Conservation (phyloP, 2,797 vertebrate genomes). For the Cossypha caffra region DNA sequence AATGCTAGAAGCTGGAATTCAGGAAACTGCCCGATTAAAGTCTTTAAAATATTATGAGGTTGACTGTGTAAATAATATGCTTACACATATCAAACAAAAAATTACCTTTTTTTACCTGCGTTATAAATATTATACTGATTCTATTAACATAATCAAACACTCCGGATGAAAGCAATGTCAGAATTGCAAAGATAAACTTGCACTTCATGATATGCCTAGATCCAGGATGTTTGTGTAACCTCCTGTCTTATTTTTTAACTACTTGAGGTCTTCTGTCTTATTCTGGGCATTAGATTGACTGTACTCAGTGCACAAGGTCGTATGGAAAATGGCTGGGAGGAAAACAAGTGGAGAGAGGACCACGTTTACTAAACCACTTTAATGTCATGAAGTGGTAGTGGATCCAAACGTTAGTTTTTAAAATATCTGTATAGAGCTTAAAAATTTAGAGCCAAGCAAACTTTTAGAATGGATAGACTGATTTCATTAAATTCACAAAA, state of each 20-base stretch:
- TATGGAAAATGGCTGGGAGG: background rate
- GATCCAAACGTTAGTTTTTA: background rate
- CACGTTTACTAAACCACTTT: background rate
- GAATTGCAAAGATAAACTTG: background rate
- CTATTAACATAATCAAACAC: background rate
- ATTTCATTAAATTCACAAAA: background rate
- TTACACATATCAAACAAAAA: background rate
- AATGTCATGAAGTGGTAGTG: background rate
- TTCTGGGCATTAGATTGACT: background rate
- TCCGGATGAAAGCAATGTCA: background rate
- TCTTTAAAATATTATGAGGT: background rate
- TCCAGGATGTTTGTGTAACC: background rate
- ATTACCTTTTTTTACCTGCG: background rate
- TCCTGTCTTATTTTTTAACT: background rate
- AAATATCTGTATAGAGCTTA: background rate
- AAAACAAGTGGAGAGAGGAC: background rate
- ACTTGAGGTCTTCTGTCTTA: background rate
- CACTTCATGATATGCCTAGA: background rate
- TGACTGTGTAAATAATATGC: background rate
- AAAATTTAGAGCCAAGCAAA: background rate
- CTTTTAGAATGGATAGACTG: background rate
- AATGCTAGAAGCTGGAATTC: background rate
- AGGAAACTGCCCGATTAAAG: background rate
- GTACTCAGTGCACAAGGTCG: background rate
- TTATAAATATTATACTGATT: background rate